Evolutionary conservation across 2,113 vertebrate genomes (phyloP).

Genomic region (Notiomystis cincta): DNA sequence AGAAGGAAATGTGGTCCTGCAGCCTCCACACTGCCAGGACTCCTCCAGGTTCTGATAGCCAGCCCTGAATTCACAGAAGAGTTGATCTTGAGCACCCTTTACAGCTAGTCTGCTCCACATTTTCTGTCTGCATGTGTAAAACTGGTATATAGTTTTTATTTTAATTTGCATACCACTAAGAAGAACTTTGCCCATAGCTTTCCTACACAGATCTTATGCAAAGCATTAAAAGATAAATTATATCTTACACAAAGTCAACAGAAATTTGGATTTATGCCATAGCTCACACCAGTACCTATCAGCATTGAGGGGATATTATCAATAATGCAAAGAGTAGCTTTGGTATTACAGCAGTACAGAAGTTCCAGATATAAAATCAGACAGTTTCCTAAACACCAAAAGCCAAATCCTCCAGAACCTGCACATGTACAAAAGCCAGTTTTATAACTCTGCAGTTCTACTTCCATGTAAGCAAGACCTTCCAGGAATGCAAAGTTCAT

Average conservation of each 20-base stretch:
- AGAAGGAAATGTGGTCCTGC: not conserved
- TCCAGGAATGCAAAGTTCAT: not conserved
- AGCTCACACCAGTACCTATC: not conserved
- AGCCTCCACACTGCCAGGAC: not conserved
- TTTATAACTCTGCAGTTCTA: not conserved
- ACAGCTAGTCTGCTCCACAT: not conserved
- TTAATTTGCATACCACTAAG: not conserved
- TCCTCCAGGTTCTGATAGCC: not conserved
- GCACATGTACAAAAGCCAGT: not conserved
- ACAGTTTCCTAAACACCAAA: not conserved
- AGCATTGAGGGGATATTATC: not conserved
- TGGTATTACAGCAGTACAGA: not conserved
- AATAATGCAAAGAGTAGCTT: not conserved
- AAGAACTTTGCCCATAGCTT: not conserved
- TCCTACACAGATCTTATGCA: not conserved
- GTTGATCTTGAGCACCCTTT: not conserved
- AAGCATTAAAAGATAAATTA: not conserved
- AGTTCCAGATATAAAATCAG: not conserved
- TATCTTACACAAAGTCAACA: not conserved
- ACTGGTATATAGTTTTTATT: not conserved
- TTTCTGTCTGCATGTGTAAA: not conserved
- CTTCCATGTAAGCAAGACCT: not conserved
- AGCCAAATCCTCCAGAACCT: not conserved
- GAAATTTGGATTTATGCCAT: not conserved
- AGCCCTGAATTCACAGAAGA: not conserved